Conservation (phyloP, 2,888 invertebrate species). For the Odontomyia ornata region DNA sequence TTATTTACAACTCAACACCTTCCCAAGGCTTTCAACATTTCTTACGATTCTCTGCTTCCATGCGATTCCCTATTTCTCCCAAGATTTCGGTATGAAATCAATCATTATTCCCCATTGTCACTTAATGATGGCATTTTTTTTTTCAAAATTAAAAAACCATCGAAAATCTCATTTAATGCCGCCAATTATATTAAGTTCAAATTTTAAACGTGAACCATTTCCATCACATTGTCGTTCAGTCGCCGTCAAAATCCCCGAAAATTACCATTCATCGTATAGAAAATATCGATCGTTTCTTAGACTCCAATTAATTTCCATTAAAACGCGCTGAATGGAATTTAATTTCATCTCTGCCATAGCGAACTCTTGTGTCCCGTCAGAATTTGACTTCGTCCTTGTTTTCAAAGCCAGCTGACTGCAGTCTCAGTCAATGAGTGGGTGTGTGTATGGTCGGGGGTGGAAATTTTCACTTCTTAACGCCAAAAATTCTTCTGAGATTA, state of each 20-base stretch:
- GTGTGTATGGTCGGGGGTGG: constrained; percentile 13
- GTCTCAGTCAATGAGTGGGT: not conserved
- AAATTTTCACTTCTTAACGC: constrained; percentile 45
- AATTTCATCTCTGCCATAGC: constrained; percentile 54
- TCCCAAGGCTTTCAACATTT: too few species aligned
- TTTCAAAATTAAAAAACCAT: constrained; percentile 43
- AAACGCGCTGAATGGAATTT: constrained; percentile 58
- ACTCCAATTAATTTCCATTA: constrained; percentile 59
- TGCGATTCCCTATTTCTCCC: too few species aligned
- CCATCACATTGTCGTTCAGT: constrained; percentile 5
- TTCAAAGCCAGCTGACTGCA: not conserved
- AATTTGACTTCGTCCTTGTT: constrained; percentile 32
- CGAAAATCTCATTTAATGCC: constrained; percentile 44
- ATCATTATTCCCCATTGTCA: not conserved
- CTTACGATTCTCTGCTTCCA: too few species aligned
- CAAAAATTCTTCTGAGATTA: constrained; percentile 42
- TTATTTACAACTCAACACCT: too few species aligned
- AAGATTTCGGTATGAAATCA: not conserved
- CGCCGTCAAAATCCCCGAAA: constrained; percentile 32
- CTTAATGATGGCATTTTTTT: constrained; percentile 32
- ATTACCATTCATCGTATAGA: constrained; percentile 42
- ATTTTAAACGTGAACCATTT: constrained; percentile 37
- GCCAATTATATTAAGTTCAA: constrained; percentile 43
- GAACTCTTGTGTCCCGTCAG: constrained; percentile 29
- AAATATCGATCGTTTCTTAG: constrained; percentile 49